Conservation (phyloP, 2,888 invertebrate genomes). For the Cyaniris semiargus region DNA sequence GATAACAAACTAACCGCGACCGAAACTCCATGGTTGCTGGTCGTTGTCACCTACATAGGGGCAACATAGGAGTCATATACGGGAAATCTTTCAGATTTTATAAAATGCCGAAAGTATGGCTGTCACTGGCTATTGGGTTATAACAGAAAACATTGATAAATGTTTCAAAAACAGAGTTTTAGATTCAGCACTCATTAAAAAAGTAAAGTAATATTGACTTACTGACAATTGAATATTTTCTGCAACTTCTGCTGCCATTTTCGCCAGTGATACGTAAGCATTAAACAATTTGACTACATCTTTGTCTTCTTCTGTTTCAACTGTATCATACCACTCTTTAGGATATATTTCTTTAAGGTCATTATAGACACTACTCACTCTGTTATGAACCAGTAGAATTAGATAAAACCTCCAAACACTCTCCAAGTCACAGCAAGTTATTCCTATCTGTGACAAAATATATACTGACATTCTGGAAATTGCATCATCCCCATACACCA, state of each 20-base stretch:
- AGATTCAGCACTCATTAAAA: background rate
- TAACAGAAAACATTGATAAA: background rate
- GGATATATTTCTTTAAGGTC: background rate
- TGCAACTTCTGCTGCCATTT: background rate
- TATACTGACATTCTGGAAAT: background rate
- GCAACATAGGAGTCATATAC: too few species aligned
- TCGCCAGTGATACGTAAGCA: background rate
- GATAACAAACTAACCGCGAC: too few species aligned
- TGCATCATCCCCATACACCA: background rate
- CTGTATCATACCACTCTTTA: background rate
- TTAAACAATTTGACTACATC: background rate
- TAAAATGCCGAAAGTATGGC: too few species aligned
- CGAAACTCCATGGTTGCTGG: too few species aligned
- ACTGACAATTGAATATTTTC: conserved; percentile 4
- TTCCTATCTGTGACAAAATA: background rate
- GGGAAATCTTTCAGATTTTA: too few species aligned
- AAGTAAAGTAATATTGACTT: background rate
- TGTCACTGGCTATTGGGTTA: too few species aligned
- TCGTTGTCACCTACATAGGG: too few species aligned
- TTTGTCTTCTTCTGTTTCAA: background rate
- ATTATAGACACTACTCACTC: background rate
- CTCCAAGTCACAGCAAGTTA: background rate
- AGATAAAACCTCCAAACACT: conserved; percentile 20
- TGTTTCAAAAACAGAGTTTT: background rate
- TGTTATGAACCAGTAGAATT: background rate